Evolutionary conservation across 2,797 vertebrate genomes (phyloP), one percentile per base, ranked within the genome.

Genomic region (Epinephelus malabaricus): DNA sequence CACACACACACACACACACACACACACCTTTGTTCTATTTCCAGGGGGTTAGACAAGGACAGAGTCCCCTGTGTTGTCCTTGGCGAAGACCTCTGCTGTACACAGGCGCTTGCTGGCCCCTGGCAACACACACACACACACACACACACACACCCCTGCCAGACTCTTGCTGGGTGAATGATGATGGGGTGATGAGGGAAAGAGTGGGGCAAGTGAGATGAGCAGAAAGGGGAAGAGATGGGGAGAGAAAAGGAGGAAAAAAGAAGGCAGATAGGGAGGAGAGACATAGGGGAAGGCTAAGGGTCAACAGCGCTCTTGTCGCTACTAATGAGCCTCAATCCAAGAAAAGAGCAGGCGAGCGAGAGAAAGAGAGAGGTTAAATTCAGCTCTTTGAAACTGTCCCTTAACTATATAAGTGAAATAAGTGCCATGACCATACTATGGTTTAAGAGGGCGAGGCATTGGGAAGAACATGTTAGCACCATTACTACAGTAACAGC

Each of bases 1-100:
- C 45, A 69, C 50, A 62, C 46, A 51, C 63, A 45, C 67, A 65
- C 65, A 75, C 50, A 72, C 72, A 73, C 27, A 70, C 25, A 70
- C 79, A 71, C 59, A 86, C 74, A 69, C 66, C 63, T 83, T 68
- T 90, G 86, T 73, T 84, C 88, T 85, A 90, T 90, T 92, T 93
- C 82, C 81, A 84, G 83, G 60, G 87, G 85, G 84, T 91, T 75
- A 88, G 76, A 84, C 89, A 92, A 92, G 92, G 93, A 93, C 92
- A 93, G 73, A 85, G 90, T 92, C 90, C 89, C 91, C 76, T 76
- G 87, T 92, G 92, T 82, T 92, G 92, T 91, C 93, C 90, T 92
- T 93, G 87, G 78, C 30, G 74, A 86, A 89, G 91, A 90, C 91
- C 92, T 92, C 76, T 85, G 86, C 84, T 83, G 74, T 90, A 90